Conservation (phyloP, 2,888 invertebrate species). For the Epinotia demarniana region DNA sequence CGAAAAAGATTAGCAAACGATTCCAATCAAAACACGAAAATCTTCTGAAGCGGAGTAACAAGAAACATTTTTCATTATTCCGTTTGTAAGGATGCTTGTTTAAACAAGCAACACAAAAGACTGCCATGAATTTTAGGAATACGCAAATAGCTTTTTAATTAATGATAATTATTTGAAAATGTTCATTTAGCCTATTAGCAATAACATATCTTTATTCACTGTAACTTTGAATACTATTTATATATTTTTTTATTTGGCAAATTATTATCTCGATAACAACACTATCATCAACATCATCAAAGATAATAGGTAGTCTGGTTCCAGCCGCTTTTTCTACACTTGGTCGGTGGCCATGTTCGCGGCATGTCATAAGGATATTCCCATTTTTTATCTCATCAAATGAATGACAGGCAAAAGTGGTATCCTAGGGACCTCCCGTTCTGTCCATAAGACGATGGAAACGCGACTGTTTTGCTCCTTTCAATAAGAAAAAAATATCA, state of each 20-base stretch:
- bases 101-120: background rate
- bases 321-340: no score
- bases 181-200: background rate
- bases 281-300: no score
- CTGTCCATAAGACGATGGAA: background rate
- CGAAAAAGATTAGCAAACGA: conserved; percentile 55
- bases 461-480: background rate
- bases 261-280: background rate
- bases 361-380: no score
- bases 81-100: background rate
- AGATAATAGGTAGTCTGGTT: no score
- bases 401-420: background rate
- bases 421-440: background rate
- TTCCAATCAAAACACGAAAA: conserved; percentile 52
- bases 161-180: background rate
- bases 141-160: background rate
- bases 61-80: conserved; percentile 14
- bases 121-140: conserved; percentile 3
- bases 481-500: no score
- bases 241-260: background rate
- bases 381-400: background rate
- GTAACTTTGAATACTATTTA: background rate
- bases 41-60: conserved; percentile 1
- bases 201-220: no score
- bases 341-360: no score